Conservation (phyloP, 2,797 vertebrate genomes). For the Coranthus polyacanthus region DNA sequence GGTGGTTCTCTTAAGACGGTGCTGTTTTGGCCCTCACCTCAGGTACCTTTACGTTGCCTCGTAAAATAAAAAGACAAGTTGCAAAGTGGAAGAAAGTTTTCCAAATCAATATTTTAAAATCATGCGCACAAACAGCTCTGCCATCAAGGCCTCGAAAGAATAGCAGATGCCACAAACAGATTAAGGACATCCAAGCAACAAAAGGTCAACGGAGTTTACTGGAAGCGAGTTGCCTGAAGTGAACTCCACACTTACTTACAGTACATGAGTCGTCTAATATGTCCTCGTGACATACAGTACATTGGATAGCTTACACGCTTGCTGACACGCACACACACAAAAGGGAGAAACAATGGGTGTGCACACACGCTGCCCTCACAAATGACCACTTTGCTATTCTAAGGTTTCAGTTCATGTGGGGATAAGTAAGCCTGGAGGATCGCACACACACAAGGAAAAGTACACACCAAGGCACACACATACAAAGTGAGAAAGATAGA, state of each 20-base stretch:
- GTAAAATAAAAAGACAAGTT: slow-evolving; percentile 17
- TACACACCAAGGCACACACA: slow-evolving; percentile 1
- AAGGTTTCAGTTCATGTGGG: slow-evolving; percentile 29
- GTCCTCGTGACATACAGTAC: slow-evolving; percentile 21
- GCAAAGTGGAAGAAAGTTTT: slow-evolving; percentile 25
- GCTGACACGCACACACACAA: slow-evolving; percentile 1
- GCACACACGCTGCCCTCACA: slow-evolving; percentile 18
- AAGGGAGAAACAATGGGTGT: slow-evolving; percentile 1
- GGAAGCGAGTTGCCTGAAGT: slow-evolving; percentile 12
- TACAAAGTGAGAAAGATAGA: background rate
- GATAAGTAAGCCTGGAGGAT: slow-evolving; percentile 14
- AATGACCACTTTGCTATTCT: slow-evolving; percentile 41
- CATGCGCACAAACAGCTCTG: slow-evolving; percentile 10
- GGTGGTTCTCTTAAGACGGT: slow-evolving; percentile 41
- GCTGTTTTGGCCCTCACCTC: slow-evolving; percentile 48
- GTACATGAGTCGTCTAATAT: slow-evolving; percentile 36
- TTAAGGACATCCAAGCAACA: slow-evolving; percentile 31
- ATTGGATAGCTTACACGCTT: background rate
- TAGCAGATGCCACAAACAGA: slow-evolving; percentile 5
- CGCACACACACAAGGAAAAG: background rate
- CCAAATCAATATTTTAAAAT: slow-evolving; percentile 19
- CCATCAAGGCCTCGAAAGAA: slow-evolving; percentile 17
- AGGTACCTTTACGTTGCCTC: slow-evolving; percentile 18
- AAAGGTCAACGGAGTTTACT: slow-evolving; percentile 23
- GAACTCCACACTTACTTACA: slow-evolving; percentile 7